A percentile compares a stretch with the other conserved stretches of the same genome.
Conservation (phyloP, 2,888 invertebrate species). For the Argyra leucocephala region DNA sequence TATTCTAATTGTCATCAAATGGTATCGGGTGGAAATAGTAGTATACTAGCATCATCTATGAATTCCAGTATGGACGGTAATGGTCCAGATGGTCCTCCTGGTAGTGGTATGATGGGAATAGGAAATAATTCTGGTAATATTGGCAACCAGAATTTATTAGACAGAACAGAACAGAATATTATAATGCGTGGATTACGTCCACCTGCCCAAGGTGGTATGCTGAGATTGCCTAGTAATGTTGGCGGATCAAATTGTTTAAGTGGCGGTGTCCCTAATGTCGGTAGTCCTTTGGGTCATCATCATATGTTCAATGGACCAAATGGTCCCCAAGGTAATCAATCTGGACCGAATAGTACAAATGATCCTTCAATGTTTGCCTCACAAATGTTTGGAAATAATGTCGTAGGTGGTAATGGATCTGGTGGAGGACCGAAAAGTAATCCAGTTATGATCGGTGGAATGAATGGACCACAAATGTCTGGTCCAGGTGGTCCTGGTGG, state of each 20-base stretch:
- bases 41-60: conserved; percentile 21
- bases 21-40: conserved; percentile 32
- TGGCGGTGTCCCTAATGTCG: conserved; percentile 30
- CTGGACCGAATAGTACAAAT: conserved; percentile 29
- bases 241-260: conserved; percentile 25
- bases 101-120: conserved; percentile 38
- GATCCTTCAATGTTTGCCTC: conserved; percentile 27
- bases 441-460: conserved; percentile 22
- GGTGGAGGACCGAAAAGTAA: conserved; percentile 27
- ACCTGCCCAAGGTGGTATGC: conserved; percentile 35
- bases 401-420: conserved; percentile 29
- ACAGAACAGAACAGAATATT: conserved; percentile 21
- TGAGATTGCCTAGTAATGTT: conserved; percentile 29
- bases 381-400: conserved; percentile 46
- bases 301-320: conserved; percentile 27
- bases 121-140: conserved; percentile 28
- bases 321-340: conserved; percentile 22
- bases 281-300: conserved; percentile 30
- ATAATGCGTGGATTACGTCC: conserved; percentile 48
- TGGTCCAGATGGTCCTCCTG: conserved; percentile 38
- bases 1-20: conserved; percentile 41
- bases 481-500: neutral
- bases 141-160: conserved; percentile 24
- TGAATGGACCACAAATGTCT: conserved; percentile 17
- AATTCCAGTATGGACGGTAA: conserved; percentile 15